These are phyloP conservation scores for Ammodytes dubius DNA, from an alignment of 2,113 vertebrate species.

Conservation along the genomic window DNA sequence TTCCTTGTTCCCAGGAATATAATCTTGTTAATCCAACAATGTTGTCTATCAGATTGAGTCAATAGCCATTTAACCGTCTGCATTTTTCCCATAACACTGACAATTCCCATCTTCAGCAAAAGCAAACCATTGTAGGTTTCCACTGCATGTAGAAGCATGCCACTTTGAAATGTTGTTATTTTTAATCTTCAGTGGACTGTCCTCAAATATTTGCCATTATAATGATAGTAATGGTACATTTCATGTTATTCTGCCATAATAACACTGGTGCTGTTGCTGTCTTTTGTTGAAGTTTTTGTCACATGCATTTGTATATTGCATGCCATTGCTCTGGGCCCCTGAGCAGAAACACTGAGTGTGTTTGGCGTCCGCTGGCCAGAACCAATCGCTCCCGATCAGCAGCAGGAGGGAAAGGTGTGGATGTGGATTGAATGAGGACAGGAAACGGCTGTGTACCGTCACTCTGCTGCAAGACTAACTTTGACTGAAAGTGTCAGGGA, in stretches of 20 bases:
- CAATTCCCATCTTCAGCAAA: neutral
- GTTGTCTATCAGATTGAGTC: neutral
- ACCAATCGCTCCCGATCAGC: conserved; percentile 79
- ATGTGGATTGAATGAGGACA: conserved; percentile 85
- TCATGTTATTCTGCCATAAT: conserved; percentile 21
- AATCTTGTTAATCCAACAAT: neutral
- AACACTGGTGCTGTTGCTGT: conserved; percentile 18
- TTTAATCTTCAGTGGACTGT: neutral
- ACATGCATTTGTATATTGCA: conserved; percentile 50
- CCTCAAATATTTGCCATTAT: conserved; percentile 1
- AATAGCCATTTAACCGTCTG: neutral
- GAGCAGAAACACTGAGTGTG: conserved; percentile 67
- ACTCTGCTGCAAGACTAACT: conserved; percentile 48
- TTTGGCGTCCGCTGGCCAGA: conserved; percentile 82
- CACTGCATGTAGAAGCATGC: neutral
- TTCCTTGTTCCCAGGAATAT: neutral
- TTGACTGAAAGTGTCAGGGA: conserved; percentile 75
- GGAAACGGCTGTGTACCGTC: conserved; percentile 74
- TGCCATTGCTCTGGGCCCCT: conserved; percentile 48
- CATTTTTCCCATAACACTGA: neutral
- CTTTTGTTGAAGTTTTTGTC: conserved; percentile 46
- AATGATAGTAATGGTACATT: conserved; percentile 16
- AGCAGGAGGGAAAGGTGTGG: conserved; percentile 76
- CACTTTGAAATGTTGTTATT: neutral
- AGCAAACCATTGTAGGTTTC: neutral